phyloP scores from a whole-genome alignment of 2,113 vertebrate genomes.

The Rhinolophus ferrumequinum region DNA sequence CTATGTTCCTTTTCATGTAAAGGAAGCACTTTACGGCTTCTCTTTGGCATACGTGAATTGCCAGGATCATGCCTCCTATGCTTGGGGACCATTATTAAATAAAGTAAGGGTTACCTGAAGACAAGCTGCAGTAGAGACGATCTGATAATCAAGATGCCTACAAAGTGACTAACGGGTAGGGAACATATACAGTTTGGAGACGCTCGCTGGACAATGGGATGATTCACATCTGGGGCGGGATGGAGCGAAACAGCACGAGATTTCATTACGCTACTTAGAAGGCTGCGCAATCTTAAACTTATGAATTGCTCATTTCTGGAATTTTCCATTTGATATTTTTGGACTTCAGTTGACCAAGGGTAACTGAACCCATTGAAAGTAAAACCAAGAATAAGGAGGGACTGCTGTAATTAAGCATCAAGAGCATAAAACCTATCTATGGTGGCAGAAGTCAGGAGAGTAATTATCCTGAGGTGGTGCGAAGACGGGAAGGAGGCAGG shows the following conservation, averaged over 20 bases:
- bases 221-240: neutral
- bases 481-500: neutral
- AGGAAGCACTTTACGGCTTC: neutral
- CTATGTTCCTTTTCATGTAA: too few species aligned
- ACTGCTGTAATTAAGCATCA: neutral
- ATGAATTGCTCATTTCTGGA: neutral
- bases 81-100: neutral
- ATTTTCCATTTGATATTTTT: neutral
- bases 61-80: neutral
- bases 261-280: neutral
- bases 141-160: neutral
- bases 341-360: neutral
- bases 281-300: neutral
- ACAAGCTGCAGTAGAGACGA: neutral
- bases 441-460: neutral
- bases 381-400: neutral
- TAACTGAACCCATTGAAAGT: neutral
- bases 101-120: neutral
- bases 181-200: neutral
- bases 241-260: neutral
- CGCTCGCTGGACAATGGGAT: neutral
- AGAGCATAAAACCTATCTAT: neutral
- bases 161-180: neutral
- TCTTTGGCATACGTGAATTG: neutral
- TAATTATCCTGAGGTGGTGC: neutral